phyloP scores from a whole-genome alignment of 2,113 vertebrate species.

The Anhinga rufa region DNA sequence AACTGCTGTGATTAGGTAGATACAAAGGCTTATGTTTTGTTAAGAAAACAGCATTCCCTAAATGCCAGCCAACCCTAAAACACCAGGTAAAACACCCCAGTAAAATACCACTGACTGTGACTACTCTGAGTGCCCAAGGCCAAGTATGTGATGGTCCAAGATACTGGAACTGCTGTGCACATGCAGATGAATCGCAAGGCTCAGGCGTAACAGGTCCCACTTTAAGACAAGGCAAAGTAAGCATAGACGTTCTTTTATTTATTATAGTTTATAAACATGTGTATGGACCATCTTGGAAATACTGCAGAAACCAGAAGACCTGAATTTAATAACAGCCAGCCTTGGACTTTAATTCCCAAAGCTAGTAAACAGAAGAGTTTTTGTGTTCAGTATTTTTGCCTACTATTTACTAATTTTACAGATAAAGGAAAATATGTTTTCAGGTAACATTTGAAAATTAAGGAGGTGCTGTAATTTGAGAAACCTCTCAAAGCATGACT shows the following conservation, averaged over 20 bases:
- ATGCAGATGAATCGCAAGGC: not conserved
- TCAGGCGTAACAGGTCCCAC: not conserved
- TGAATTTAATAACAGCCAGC: not conserved
- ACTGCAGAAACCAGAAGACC: not conserved
- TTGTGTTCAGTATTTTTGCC: not conserved
- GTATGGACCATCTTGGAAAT: not conserved
- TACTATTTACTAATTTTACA: not conserved
- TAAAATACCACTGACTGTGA: not conserved
- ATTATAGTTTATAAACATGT: not conserved
- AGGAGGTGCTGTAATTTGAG: not conserved
- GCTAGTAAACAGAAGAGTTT: not conserved
- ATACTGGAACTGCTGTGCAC: not conserved
- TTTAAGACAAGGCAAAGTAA: not conserved
- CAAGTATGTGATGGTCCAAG: not conserved
- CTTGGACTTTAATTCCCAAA: not conserved
- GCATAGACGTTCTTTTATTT: not conserved
- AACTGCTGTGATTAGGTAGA: not conserved
- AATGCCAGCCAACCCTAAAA: not conserved
- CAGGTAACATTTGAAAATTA: not conserved
- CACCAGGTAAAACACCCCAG: no score
- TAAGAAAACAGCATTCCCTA: not conserved
- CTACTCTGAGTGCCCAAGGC: not conserved
- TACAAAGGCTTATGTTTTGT: not conserved
- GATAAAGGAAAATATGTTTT: not conserved
- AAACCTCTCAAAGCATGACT: not conserved